Conservation (phyloP, 2,797 vertebrate genomes). For the Nothura maculosa region DNA sequence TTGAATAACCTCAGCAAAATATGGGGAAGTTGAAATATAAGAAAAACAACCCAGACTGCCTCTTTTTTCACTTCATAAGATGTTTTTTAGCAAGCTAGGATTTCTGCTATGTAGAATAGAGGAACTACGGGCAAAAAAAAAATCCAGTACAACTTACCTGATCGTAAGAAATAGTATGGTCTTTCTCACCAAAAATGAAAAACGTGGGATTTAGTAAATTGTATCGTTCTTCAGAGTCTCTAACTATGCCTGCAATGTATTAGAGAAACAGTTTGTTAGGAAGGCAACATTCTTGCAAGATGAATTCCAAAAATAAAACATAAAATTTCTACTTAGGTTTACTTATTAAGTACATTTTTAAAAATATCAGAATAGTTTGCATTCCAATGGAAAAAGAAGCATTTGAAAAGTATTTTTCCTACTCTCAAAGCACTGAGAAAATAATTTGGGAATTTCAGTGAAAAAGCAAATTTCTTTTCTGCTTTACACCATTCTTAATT, state of each 20-base stretch:
- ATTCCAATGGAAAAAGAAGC: background rate
- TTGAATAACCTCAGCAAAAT: background rate
- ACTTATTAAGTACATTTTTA: background rate
- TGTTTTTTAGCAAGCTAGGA: background rate
- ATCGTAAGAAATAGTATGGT: constrained; percentile 87
- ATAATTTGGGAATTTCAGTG: background rate
- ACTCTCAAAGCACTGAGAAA: background rate
- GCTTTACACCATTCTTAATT: background rate
- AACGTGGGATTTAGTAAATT: constrained; percentile 88
- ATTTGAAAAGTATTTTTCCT: background rate
- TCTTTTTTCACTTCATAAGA: background rate
- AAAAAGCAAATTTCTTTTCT: background rate
- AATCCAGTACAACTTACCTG: constrained; percentile 81
- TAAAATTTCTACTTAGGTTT: background rate
- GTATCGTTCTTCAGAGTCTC: constrained; percentile 85
- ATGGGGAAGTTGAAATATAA: background rate
- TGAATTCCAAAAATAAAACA: background rate
- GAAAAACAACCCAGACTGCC: background rate
- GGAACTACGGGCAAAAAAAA: background rate
- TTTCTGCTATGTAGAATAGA: background rate
- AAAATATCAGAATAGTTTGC: background rate
- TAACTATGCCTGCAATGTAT: constrained; percentile 86
- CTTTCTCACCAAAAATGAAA: constrained; percentile 94
- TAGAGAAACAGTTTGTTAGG: background rate
- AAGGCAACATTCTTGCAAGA: background rate